phyloP scores from a whole-genome alignment of 2,888 invertebrate species.

The Stenolophus ochropezus region DNA sequence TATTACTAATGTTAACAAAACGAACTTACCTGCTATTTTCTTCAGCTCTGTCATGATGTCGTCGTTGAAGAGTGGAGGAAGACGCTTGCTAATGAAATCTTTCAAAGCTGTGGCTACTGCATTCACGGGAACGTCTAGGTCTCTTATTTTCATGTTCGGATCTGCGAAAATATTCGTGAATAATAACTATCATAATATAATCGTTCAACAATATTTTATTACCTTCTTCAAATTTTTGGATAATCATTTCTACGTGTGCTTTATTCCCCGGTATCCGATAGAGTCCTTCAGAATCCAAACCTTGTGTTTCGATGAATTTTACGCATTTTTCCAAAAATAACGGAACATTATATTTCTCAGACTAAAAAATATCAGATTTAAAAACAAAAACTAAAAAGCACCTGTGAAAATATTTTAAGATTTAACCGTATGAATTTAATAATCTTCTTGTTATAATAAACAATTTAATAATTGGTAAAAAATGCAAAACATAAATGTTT shows the following conservation, averaged over 20 bases:
- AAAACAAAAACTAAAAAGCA: no score
- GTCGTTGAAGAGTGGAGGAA: slow-evolving; percentile 93
- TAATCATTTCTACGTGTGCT: slow-evolving; percentile 95
- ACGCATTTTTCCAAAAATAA: slow-evolving; percentile 96
- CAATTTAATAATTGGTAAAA: no score
- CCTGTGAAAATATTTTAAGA: no score
- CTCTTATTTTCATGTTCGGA: slow-evolving; percentile 87
- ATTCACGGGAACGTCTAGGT: slow-evolving; percentile 95
- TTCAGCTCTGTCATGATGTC: slow-evolving; percentile 93
- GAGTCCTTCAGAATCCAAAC: slow-evolving; percentile 94
- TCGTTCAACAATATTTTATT: slow-evolving; percentile 36
- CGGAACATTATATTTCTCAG: slow-evolving; percentile 88
- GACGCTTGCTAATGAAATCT: slow-evolving; percentile 95
- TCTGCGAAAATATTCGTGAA: slow-evolving; percentile 75
- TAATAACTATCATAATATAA: neutral
- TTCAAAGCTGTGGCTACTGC: slow-evolving; percentile 98
- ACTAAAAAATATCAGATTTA: no score
- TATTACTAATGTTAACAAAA: neutral
- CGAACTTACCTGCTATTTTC: slow-evolving; percentile 85
- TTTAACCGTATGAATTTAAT: neutral
- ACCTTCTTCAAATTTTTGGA: slow-evolving; percentile 95
- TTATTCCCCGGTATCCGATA: slow-evolving; percentile 97
- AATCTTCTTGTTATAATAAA: no score
- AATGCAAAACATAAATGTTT: no score
- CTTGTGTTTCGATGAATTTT: slow-evolving; percentile 94